These are phyloP conservation scores for Eupithecia dodoneata DNA, from an alignment of 2,888 invertebrate species.

Conservation along the genomic window DNA sequence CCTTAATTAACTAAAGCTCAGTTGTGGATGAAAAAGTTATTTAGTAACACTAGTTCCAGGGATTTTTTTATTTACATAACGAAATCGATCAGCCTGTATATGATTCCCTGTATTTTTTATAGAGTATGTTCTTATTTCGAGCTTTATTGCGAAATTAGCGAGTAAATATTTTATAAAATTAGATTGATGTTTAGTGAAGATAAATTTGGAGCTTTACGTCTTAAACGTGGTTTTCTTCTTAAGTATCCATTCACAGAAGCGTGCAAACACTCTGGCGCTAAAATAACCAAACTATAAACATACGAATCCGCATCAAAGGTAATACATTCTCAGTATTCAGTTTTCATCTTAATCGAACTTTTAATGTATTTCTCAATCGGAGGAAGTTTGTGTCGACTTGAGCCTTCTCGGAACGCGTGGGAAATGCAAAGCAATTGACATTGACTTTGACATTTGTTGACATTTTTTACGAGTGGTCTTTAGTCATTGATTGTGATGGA, in stretches of 20 bases:
- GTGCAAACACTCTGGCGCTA: constrained; percentile 27
- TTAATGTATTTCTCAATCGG: constrained; percentile 30
- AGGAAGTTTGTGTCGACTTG: constrained; percentile 37
- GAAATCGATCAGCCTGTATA: background rate
- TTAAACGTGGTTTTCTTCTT: constrained; percentile 8
- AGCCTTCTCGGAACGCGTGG: constrained; percentile 40
- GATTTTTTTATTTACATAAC: background rate
- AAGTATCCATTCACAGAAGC: constrained; percentile 33
- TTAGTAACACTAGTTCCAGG: background rate
- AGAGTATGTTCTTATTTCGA: background rate
- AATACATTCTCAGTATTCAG: constrained; percentile 40
- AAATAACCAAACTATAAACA: constrained; percentile 34
- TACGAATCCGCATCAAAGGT: constrained; percentile 33
- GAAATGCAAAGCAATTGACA: constrained; percentile 26
- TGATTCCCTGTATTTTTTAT: background rate
- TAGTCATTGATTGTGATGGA: background rate
- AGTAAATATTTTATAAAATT: constrained; percentile 10
- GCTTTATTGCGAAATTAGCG: background rate
- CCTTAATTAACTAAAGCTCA: background rate
- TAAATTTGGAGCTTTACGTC: background rate
- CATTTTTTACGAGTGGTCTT: background rate
- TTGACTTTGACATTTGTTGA: constrained; percentile 33
- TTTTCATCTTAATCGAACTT: constrained; percentile 35
- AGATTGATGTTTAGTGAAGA: background rate
- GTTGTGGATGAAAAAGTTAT: background rate